Percentiles rank a stretch among this genome's conserved stretches.
Evolutionary conservation across 2,888 invertebrate species (phyloP).

Genomic region (Cenopis cana): DNA sequence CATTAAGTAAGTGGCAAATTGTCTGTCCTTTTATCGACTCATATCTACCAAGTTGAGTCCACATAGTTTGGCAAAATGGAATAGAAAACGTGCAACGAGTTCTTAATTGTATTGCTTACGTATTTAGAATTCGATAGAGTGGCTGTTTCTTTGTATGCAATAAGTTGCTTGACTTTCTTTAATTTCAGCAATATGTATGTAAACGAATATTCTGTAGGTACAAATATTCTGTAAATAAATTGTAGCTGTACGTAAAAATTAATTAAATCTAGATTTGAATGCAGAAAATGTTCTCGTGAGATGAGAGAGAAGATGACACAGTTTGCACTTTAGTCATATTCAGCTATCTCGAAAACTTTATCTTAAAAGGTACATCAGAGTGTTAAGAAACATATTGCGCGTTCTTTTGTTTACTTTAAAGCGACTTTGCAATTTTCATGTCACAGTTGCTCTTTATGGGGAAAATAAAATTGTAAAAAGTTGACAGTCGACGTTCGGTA

Average conservation of each 20-base stretch:
- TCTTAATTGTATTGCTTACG: slow-evolving; percentile 43
- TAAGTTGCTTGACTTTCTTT: not conserved
- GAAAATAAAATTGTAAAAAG: slow-evolving; percentile 44
- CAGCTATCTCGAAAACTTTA: not conserved
- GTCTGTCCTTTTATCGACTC: slow-evolving; percentile 63
- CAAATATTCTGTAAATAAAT: too few relatives aligned
- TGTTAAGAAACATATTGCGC: slow-evolving; percentile 29
- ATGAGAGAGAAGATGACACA: slow-evolving; percentile 3
- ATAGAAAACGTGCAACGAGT: slow-evolving; percentile 62
- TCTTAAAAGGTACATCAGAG: slow-evolving; percentile 17
- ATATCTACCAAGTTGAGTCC: slow-evolving; percentile 61
- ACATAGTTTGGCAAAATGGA: slow-evolving; percentile 63
- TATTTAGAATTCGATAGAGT: slow-evolving; percentile 26
- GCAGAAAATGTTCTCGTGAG: slow-evolving; percentile 3
- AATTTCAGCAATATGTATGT: not conserved
- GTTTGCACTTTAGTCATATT: slow-evolving; percentile 7
- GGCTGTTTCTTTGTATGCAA: slow-evolving; percentile 21
- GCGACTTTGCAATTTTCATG: slow-evolving; percentile 43
- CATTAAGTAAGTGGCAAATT: slow-evolving; percentile 68
- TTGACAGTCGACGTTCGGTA: slow-evolving; percentile 50
- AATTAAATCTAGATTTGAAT: not conserved
- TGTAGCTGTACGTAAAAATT: not conserved
- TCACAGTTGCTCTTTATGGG: slow-evolving; percentile 46
- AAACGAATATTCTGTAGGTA: not conserved
- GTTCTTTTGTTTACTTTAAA: slow-evolving; percentile 39